A percentile compares a stretch with the other conserved stretches of the same genome.
Evolutionary conservation across 2,113 vertebrate genomes (phyloP).

Genomic region (Engystomops pustulosus): DNA sequence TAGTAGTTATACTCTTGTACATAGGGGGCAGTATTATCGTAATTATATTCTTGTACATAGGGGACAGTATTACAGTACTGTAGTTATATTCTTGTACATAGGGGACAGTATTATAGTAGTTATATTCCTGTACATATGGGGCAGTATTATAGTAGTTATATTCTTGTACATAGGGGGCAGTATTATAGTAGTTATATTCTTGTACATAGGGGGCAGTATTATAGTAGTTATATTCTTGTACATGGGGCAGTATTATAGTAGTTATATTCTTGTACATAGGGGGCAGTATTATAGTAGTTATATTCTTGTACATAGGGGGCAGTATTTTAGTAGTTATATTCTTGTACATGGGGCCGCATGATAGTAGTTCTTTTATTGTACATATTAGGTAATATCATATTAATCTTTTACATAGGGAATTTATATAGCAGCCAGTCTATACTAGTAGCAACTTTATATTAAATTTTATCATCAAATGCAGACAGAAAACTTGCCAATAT

Average conservation of each 20-base stretch:
- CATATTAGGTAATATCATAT: neutral
- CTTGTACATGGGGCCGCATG: neutral
- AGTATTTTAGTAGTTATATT: neutral
- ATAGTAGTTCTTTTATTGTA: neutral
- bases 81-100: neutral
- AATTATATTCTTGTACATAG: neutral
- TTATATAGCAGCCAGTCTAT: too few species aligned
- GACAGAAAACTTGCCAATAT: too few species aligned
- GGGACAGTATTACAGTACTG: neutral
- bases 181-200: conserved; percentile 19
- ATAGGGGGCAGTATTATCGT: neutral
- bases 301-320: neutral
- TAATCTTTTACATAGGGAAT: too few species aligned
- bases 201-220: neutral
- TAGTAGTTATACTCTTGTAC: neutral
- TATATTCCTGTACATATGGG: neutral
- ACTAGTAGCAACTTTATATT: too few species aligned
- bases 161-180: neutral
- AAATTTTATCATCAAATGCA: too few species aligned
- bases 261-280: neutral
- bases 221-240: conserved; percentile 11
- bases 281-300: neutral
- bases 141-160: conserved; percentile 12
- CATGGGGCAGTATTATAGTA: neutral
- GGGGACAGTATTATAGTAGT: neutral